Percentiles rank a stretch among this genome's conserved stretches.
Evolutionary conservation across 1,140 invertebrate species (phyloP).

Genomic region (Drosophila sproati): DNA sequence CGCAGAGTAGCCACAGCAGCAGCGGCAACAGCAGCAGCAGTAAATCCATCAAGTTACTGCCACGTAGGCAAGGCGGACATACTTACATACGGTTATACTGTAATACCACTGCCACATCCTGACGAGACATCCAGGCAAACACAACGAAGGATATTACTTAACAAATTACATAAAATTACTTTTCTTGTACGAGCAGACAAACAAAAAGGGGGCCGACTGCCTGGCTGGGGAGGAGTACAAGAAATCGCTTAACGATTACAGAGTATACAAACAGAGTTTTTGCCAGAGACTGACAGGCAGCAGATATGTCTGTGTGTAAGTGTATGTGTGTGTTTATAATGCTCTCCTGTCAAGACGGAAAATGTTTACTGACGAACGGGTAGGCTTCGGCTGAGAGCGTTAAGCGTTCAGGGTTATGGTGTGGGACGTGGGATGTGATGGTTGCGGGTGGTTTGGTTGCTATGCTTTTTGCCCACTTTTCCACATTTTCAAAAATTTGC

Average conservation of each 20-base stretch:
- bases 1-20: conserved; percentile 17
- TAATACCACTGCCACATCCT: conserved; percentile 56
- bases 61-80: conserved; percentile 10
- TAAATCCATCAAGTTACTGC: conserved; percentile 33
- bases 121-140: conserved; percentile 72
- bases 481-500: conserved; percentile 50
- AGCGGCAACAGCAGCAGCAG: conserved; percentile 22
- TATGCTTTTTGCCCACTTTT: conserved; percentile 27
- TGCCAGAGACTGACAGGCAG: conserved; percentile 9
- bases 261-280: conserved; percentile 44
- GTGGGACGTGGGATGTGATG: conserved; percentile 4
- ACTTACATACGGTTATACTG: conserved; percentile 1
- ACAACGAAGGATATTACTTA: conserved; percentile 70
- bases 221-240: not conserved
- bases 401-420: conserved; percentile 5
- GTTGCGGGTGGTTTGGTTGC: conserved; percentile 17
- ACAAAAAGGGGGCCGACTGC: conserved; percentile 23
- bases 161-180: conserved; percentile 84
- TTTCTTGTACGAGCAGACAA: conserved; percentile 57
- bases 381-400: conserved; percentile 11
- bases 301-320: not conserved
- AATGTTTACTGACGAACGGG: conserved; percentile 15
- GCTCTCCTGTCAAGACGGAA: conserved; percentile 44
- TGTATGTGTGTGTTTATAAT: too few species aligned
- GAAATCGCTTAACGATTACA: conserved; percentile 77